Conservation (phyloP, 2,888 invertebrate genomes). For the Crossocerus cetratus region DNA sequence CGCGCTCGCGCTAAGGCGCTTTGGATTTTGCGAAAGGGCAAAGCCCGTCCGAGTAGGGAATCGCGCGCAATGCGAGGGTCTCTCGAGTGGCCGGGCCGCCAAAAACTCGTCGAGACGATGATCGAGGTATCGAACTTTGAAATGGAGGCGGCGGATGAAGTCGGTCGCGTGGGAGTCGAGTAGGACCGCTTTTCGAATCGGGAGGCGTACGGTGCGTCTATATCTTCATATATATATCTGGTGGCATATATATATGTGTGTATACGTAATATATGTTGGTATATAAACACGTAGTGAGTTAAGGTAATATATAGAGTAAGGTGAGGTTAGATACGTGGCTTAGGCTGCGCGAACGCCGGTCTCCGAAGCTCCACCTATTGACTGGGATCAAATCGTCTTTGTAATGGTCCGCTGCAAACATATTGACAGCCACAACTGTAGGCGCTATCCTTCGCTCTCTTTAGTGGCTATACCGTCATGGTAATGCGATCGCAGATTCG, state of each 20-base stretch:
- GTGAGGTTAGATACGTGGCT: slow-evolving; percentile 78
- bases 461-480: slow-evolving; percentile 62
- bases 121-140: too few species aligned
- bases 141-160: too few species aligned
- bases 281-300: slow-evolving; percentile 76
- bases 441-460: slow-evolving; percentile 69
- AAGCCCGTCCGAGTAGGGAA: too few species aligned
- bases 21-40: neutral
- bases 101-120: too few species aligned
- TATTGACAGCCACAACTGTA: slow-evolving; percentile 77
- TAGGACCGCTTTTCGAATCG: slow-evolving; percentile 66
- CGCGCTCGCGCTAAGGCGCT: slow-evolving; percentile 29
- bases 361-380: slow-evolving; percentile 77
- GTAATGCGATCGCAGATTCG: slow-evolving; percentile 61
- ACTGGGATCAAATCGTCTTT: slow-evolving; percentile 77
- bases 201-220: slow-evolving; percentile 66
- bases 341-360: slow-evolving; percentile 76
- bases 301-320: slow-evolving; percentile 77
- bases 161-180: too few species aligned
- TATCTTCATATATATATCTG: slow-evolving; percentile 59
- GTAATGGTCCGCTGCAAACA: slow-evolving; percentile 77
- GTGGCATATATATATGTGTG: slow-evolving; percentile 27
- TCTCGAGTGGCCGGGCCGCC: too few species aligned
- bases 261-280: slow-evolving; percentile 68
- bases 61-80: too few species aligned